Conservation (phyloP, 2,888 invertebrate species). For the Dolomedes plantarius region DNA sequence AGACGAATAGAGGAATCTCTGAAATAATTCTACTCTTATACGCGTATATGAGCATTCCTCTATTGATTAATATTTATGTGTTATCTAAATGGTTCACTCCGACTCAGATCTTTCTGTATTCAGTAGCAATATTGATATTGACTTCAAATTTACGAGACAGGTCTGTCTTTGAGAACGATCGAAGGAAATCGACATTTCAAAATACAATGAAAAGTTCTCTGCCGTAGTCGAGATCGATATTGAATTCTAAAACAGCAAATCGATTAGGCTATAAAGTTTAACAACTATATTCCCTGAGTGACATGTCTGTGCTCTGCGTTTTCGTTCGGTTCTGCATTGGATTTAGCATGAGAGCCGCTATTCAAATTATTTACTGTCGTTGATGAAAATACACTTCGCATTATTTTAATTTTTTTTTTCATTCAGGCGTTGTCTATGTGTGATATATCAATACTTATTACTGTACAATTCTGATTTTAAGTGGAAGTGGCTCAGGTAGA, state of each 20-base stretch:
- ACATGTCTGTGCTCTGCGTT: not conserved
- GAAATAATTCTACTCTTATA: not conserved
- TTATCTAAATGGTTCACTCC: not conserved
- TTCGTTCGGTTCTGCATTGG: not conserved
- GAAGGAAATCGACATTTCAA: conserved; percentile 15
- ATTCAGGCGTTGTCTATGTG: too few species aligned
- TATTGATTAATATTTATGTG: conserved; percentile 2
- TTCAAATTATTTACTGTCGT: too few species aligned
- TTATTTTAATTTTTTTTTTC: too few species aligned
- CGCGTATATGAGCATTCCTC: not conserved
- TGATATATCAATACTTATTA: too few species aligned
- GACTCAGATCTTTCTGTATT: not conserved
- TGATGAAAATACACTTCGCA: too few species aligned
- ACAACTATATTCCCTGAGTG: conserved; percentile 6
- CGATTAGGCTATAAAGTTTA: conserved; percentile 19
- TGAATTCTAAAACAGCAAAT: conserved; percentile 32
- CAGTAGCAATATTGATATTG: not conserved
- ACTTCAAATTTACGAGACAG: not conserved
- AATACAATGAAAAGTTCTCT: conserved; percentile 38
- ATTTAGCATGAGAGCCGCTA: too few species aligned
- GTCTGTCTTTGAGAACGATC: not conserved
- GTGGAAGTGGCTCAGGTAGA: too few species aligned
- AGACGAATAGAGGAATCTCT: too few species aligned
- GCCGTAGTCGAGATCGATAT: conserved; percentile 21
- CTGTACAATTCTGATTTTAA: too few species aligned